phyloP scores from a whole-genome alignment of 1,140 invertebrate genomes.

The Apis cerana region DNA sequence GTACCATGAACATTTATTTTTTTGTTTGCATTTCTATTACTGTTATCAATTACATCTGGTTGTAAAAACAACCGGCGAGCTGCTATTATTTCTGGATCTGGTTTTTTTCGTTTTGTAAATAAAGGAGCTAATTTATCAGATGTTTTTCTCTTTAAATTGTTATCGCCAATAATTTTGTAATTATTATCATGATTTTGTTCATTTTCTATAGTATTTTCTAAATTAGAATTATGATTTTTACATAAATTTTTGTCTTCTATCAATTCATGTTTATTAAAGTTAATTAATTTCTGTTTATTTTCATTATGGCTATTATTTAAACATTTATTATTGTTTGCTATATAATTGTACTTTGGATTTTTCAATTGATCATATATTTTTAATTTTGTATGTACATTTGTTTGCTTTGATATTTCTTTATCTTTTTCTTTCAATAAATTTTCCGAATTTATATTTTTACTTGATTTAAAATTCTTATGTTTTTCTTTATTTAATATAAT shows the following conservation, averaged over 20 bases:
- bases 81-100: constrained; percentile 66
- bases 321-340: neutral
- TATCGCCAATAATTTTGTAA: constrained; percentile 41
- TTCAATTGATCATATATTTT: constrained; percentile 7
- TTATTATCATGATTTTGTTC: constrained; percentile 11
- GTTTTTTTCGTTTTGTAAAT: constrained; percentile 75
- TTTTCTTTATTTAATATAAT: constrained; percentile 42
- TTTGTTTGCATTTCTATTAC: constrained; percentile 46
- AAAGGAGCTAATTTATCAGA: constrained; percentile 77
- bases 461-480: neutral
- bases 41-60: constrained; percentile 67
- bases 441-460: constrained; percentile 3
- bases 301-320: neutral
- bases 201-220: neutral
- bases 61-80: constrained; percentile 72
- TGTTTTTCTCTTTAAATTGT: constrained; percentile 60
- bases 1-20: constrained; percentile 23
- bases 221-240: neutral
- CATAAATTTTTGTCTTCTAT: neutral
- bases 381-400: neutral
- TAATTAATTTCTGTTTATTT: neutral
- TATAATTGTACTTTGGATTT: constrained; percentile 24
- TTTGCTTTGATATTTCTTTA: neutral
- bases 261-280: neutral
- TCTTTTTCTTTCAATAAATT: neutral